These are phyloP conservation scores for Drosophila insularis DNA, from an alignment of 1,140 invertebrate species.

Conservation along the genomic window DNA sequence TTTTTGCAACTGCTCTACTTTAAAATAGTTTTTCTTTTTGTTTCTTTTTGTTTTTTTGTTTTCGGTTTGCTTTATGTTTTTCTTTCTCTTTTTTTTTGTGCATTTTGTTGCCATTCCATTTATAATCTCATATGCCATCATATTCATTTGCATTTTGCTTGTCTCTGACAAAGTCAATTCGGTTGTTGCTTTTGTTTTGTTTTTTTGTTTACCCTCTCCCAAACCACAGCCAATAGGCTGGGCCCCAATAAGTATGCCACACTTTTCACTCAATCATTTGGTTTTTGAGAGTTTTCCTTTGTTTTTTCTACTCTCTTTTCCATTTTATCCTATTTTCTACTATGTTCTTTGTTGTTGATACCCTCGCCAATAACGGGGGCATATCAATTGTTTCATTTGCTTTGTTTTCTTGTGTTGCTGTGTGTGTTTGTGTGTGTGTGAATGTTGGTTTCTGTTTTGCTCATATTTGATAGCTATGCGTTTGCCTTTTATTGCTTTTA, in stretches of 20 bases:
- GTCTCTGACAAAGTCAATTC: background rate
- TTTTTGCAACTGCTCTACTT: conserved; percentile 73
- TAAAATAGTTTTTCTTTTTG: conserved; percentile 72
- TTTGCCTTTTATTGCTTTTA: conserved; percentile 79
- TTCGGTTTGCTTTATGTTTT: conserved; percentile 41
- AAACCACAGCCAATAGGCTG: conserved; percentile 61
- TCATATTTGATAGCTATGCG: conserved; percentile 72
- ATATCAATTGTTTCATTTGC: background rate
- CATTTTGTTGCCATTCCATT: background rate
- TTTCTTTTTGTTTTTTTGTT: conserved; percentile 29
- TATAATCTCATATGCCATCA: conserved; percentile 64
- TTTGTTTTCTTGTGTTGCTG: too few relatives aligned
- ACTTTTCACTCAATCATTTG: conserved; percentile 46
- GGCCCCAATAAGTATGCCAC: conserved; percentile 61
- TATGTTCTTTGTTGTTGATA: conserved; percentile 23
- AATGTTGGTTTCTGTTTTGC: background rate
- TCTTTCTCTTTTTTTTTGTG: conserved; percentile 40
- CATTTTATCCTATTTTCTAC: conserved; percentile 34
- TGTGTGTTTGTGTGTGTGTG: background rate
- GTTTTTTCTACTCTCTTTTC: conserved; percentile 23
- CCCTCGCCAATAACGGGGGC: background rate
- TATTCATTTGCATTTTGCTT: conserved; percentile 34
- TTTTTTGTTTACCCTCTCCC: conserved; percentile 10
- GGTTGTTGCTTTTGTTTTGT: conserved; percentile 34
- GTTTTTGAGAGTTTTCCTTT: conserved; percentile 11